phyloP scores from a whole-genome alignment of 2,113 vertebrate species.

The Scytalopus superciliaris region DNA sequence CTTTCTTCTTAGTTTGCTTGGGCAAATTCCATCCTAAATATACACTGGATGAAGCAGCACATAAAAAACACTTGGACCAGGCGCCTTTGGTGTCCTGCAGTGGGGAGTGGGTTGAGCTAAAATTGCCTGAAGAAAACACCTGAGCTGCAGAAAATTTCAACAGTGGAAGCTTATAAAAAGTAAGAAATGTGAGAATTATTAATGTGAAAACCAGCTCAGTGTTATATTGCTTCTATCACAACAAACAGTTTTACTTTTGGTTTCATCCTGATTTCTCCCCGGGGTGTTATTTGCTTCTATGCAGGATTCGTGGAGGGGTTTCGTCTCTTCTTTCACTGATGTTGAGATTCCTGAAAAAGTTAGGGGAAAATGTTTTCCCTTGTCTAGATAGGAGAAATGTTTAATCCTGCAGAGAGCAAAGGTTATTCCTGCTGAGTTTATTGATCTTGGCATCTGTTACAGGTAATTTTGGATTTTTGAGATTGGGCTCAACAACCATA shows the following conservation, averaged over 20 bases:
- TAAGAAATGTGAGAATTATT: neutral
- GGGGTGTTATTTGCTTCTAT: rapidly evolving
- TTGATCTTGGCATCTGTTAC: neutral
- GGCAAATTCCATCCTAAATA: neutral
- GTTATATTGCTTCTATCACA: neutral
- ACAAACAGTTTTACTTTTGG: neutral
- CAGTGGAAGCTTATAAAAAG: neutral
- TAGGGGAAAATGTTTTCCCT: neutral
- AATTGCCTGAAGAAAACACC: neutral
- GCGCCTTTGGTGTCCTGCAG: neutral
- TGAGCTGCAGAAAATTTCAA: neutral
- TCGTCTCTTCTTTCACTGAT: neutral
- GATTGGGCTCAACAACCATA: neutral
- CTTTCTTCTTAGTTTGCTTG: neutral
- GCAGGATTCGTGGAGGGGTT: neutral
- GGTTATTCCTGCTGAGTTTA: neutral
- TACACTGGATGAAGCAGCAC: neutral
- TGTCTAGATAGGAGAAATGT: neutral
- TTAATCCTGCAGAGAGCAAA: neutral
- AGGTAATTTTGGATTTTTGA: neutral
- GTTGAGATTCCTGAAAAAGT: neutral
- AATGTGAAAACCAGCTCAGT: neutral
- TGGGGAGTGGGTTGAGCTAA: neutral
- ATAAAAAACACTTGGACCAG: neutral
- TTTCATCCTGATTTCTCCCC: neutral